Evolutionary conservation across 37 sponge, comb jelly and placozoan species (phyloP), one percentile per base, ranked within the genome.

Genomic region (Aplysina aerophoba): DNA sequence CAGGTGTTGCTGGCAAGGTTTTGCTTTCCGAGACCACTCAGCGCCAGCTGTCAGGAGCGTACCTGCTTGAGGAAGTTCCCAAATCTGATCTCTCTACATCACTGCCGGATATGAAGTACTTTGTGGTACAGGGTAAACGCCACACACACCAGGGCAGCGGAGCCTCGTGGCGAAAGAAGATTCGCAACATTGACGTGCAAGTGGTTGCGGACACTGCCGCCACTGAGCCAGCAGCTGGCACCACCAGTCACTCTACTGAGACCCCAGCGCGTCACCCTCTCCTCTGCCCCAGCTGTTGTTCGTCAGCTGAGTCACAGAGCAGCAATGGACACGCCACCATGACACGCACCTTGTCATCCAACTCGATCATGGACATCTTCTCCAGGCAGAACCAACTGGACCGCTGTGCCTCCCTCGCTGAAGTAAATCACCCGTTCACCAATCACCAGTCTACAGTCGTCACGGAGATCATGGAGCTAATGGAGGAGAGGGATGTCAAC

Each of bases 351-450:
- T 81, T 67, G 22, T 80, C 85, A 8, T 30, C 83, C 5, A 83
- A 60, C 63, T 87, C 94, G 15, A 84, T 93, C 36, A 80, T 88
- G 14, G 94, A 93, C 80, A 90, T 90, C 53, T 78, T 92, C 59
- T 78, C 85, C 11, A 69, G 63, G 16, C 90, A 90, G 67, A 73
- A 60, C 20, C 88, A 90, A 39, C 61, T 93, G 19, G 87, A 93
- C 61, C 81, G 71, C 0, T 90, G 84, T 72, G 85, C 83, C 8
- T 90, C 93, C 3, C 89, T 88, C 21, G 85, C 89, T 28, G 86
- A 92, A n/a, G 78, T 86, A 0, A 68, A 89, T 35, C 35, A 80
- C 75, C 69, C 66, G 19, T 63, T 59, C 15, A 31, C 67, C 55
- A 55, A 79, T 12, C 87, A 85, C 34, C 81, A 72, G 50, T 33